Conservation (phyloP, 2,888 invertebrate species). For the Hesperia comma region DNA sequence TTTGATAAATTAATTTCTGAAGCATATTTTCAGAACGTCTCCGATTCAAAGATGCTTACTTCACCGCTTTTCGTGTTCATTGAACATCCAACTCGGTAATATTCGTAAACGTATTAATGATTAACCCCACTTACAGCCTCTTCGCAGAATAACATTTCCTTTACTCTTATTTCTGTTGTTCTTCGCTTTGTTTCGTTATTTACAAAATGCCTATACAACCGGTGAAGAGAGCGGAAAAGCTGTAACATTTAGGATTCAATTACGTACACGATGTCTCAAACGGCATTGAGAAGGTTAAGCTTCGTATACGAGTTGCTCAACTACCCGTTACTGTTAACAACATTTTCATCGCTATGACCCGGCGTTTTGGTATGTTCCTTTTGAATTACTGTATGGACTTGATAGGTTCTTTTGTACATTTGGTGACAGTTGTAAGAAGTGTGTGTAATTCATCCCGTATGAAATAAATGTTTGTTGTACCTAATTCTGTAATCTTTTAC, state of each 20-base stretch:
- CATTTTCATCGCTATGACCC: background rate
- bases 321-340: slow-evolving; percentile 11
- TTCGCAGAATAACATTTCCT: background rate
- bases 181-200: slow-evolving; percentile 9
- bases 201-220: slow-evolving; percentile 8
- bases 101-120: slow-evolving; percentile 1
- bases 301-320: slow-evolving; percentile 10
- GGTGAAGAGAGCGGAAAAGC: slow-evolving; percentile 11
- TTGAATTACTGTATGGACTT: background rate
- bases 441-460: too few relatives aligned
- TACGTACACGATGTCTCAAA: slow-evolving; percentile 16
- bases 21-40: too few relatives aligned
- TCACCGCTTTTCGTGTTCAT: too few relatives aligned
- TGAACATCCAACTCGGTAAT: too few relatives aligned
- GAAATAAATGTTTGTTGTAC: too few relatives aligned
- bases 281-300: slow-evolving; percentile 16
- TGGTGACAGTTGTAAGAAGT: too few relatives aligned
- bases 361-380: background rate
- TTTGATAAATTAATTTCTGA: too few relatives aligned
- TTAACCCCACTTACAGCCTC: slow-evolving; percentile 2
- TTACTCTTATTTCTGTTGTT: slow-evolving; percentile 8
- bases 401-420: too few relatives aligned
- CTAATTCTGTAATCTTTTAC: too few relatives aligned
- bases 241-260: slow-evolving; percentile 21
- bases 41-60: too few relatives aligned